These are phyloP conservation scores for Diploptera punctata DNA, from an alignment of 2,888 invertebrate genomes.

Conservation along the genomic window DNA sequence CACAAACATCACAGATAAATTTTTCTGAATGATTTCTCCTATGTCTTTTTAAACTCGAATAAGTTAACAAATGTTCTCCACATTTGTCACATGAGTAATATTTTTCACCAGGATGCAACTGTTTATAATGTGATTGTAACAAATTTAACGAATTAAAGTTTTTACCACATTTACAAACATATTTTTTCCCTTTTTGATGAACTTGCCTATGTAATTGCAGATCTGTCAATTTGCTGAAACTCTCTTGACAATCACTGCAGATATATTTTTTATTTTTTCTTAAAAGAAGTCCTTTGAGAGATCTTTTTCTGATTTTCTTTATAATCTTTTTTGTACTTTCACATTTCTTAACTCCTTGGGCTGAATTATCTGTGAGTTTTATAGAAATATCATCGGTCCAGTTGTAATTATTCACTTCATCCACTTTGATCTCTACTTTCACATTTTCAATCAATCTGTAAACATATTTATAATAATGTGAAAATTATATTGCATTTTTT, in stretches of 20 bases:
- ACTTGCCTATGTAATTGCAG: conserved; percentile 56
- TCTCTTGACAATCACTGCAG: conserved; percentile 57
- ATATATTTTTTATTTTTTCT: too few relatives aligned
- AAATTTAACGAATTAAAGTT: conserved; percentile 38
- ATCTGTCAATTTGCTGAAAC: conserved; percentile 60
- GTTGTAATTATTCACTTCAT: too few relatives aligned
- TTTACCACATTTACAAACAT: conserved; percentile 40
- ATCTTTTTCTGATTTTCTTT: too few relatives aligned
- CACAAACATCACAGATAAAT: conserved; percentile 3
- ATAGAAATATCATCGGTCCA: too few relatives aligned
- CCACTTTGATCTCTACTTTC: too few relatives aligned
- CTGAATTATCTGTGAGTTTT: too few relatives aligned
- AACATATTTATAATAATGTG: too few relatives aligned
- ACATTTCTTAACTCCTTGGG: too few relatives aligned
- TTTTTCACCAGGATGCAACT: background rate
- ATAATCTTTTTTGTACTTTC: too few relatives aligned
- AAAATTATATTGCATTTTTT: too few relatives aligned
- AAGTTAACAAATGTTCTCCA: background rate
- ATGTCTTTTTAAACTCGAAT: background rate
- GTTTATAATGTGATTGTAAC: conserved; percentile 13
- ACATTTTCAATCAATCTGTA: too few relatives aligned
- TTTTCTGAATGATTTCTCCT: background rate
- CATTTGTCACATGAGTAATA: background rate
- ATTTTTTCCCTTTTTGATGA: conserved; percentile 53
- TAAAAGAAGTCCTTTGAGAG: too few relatives aligned